Evolutionary conservation across 2,888 invertebrate species (phyloP).

Genomic region (Phortica magna): DNA sequence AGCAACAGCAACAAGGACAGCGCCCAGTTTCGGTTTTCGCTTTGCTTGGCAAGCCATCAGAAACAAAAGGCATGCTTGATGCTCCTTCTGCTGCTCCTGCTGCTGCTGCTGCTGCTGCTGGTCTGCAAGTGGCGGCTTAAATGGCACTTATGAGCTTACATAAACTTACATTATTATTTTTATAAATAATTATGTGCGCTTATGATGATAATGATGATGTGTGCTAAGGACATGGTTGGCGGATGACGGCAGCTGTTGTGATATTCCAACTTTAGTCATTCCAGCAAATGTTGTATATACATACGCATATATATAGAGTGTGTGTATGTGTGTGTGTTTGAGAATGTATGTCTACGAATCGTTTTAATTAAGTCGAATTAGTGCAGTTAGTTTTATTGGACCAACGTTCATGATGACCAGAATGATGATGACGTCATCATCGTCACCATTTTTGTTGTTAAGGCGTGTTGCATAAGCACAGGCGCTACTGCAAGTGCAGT

Average conservation of each 20-base stretch:
- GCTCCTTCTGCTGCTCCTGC: conserved; percentile 8
- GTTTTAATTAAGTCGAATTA: conserved; percentile 64
- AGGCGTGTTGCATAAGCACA: conserved; percentile 6
- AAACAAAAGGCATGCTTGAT: conserved; percentile 35
- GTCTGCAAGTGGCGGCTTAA: conserved; percentile 58
- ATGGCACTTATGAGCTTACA: conserved; percentile 72
- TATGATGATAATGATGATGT: conserved; percentile 40
- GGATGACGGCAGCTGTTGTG: not conserved
- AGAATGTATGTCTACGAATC: conserved; percentile 40
- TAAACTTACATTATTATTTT: conserved; percentile 72
- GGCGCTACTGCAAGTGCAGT: not conserved
- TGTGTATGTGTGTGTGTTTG: conserved; percentile 19
- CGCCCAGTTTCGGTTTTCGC: not conserved
- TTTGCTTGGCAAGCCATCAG: conserved; percentile 12
- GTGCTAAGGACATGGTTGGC: conserved; percentile 2
- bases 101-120: conserved; percentile 5
- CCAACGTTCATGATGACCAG: conserved; percentile 30
- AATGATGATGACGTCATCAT: not conserved
- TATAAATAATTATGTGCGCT: conserved; percentile 67
- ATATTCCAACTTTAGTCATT: conserved; percentile 11
- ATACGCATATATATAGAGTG: not conserved
- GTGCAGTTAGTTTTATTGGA: conserved; percentile 50
- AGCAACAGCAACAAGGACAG: conserved; percentile 31
- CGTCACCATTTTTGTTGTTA: not conserved
- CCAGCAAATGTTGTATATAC: not conserved